A percentile compares a stretch with the other conserved stretches of the same genome.
phyloP scores from a whole-genome alignment of 2,888 invertebrate species.

The Allacma fusca region DNA sequence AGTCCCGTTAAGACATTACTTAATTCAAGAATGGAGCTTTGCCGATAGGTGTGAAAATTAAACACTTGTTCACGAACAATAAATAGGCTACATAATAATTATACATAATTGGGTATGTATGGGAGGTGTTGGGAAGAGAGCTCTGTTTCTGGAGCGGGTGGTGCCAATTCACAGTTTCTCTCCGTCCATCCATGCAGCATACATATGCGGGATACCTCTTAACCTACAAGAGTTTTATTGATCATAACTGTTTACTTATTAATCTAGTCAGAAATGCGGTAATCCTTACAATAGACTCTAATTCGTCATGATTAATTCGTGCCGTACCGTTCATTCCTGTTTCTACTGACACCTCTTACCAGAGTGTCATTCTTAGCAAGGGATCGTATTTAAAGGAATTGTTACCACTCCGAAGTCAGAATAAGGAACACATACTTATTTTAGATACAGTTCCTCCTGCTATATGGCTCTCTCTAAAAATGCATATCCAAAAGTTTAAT shows the following conservation, averaged over 20 bases:
- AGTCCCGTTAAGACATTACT: constrained; percentile 3
- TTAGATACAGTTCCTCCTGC: too few species aligned
- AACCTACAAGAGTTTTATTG: constrained; percentile 34
- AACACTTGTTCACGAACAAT: neutral
- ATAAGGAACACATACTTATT: too few species aligned
- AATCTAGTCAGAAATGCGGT: neutral
- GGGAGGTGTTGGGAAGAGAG: too few species aligned
- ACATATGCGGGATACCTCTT: constrained; percentile 16
- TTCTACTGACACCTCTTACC: neutral
- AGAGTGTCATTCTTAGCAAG: neutral
- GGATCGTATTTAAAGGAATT: too few species aligned
- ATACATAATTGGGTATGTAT: too few species aligned
- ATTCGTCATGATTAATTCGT: neutral
- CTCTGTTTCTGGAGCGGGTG: constrained; percentile 17
- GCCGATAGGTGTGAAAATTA: neutral
- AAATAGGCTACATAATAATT: too few species aligned
- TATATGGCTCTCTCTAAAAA: too few species aligned
- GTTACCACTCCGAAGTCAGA: too few species aligned
- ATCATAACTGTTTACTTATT: constrained; percentile 27
- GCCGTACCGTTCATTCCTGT: neutral
- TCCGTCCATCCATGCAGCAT: neutral
- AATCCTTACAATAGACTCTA: neutral
- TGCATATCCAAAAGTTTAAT: too few species aligned
- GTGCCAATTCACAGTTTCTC: neutral
- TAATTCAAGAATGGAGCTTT: neutral